Evolutionary conservation across 2,113 vertebrate genomes (phyloP).

Genomic region (Narcine bancroftii): DNA sequence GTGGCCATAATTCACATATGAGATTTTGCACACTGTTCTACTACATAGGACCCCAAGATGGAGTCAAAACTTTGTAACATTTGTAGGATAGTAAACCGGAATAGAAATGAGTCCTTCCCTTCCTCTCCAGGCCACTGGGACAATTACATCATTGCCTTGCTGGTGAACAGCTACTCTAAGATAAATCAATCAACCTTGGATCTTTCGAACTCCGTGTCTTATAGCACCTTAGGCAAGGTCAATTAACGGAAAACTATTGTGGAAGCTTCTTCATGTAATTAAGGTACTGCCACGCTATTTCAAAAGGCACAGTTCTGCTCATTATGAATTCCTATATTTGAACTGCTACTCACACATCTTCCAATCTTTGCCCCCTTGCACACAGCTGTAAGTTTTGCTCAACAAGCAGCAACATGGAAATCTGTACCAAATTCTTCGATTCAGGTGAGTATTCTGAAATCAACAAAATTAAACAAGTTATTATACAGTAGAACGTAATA

Average conservation of each 20-base stretch:
- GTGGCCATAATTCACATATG: background rate
- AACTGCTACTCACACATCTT: conserved; percentile 3
- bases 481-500: no score
- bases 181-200: background rate
- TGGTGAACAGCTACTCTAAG: background rate
- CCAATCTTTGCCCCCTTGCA: background rate
- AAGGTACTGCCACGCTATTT: background rate
- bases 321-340: background rate
- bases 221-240: background rate
- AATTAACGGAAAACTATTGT: background rate
- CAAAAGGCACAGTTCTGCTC: background rate
- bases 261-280: background rate
- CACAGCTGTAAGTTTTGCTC: background rate
- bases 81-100: background rate
- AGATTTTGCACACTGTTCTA: background rate
- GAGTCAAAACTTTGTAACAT: background rate
- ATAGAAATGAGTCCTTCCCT: background rate
- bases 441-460: background rate
- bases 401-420: conserved; percentile 11
- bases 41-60: background rate
- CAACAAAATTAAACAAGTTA: background rate
- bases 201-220: background rate
- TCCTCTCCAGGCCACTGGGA: no score
- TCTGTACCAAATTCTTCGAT: background rate
- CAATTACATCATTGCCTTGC: background rate